phyloP scores from a whole-genome alignment of 2,113 vertebrate species.

The Alaudala cheleensis region DNA sequence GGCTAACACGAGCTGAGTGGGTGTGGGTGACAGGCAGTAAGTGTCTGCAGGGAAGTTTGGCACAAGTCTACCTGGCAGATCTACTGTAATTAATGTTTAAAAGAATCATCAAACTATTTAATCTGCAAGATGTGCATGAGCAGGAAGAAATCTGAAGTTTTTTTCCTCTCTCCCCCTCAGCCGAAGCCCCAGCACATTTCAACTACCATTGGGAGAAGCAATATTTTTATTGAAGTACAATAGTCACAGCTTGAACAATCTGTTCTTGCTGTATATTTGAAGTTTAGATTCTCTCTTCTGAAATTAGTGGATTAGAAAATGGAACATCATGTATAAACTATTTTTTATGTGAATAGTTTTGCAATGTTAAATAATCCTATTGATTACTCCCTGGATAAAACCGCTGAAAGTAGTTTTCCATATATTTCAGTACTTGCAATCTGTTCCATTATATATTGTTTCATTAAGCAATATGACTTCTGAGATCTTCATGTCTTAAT shows the following conservation, averaged over 20 bases:
- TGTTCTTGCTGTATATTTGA: background rate
- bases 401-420: background rate
- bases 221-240: background rate
- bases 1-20: background rate
- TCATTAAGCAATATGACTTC: background rate
- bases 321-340: background rate
- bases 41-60: background rate
- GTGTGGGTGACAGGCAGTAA: background rate
- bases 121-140: fast-evolving
- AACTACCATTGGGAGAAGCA: background rate
- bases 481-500: background rate
- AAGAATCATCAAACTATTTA: background rate
- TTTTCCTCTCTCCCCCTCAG: background rate
- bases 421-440: background rate
- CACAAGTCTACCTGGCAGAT: background rate
- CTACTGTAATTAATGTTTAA: background rate
- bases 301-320: background rate
- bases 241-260: background rate
- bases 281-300: background rate
- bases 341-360: background rate
- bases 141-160: background rate
- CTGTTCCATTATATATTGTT: background rate
- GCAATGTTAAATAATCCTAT: background rate
- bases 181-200: background rate
- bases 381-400: background rate